Percentiles rank a stretch among this genome's conserved stretches.
Conservation (phyloP, 2,113 vertebrate genomes). For the Shinisaurus crocodilurus region DNA sequence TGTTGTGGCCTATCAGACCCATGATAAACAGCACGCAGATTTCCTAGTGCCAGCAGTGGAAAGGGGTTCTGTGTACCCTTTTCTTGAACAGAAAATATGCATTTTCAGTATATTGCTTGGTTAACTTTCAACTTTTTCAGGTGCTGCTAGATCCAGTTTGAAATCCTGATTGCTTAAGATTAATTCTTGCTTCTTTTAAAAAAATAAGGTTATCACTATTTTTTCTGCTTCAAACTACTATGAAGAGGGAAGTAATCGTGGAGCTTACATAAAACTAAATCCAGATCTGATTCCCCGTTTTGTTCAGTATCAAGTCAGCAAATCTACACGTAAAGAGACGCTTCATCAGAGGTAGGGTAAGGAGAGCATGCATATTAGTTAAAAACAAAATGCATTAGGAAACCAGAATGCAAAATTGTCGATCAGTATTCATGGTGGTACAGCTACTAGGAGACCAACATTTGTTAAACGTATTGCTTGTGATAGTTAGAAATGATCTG, state of each 20-base stretch:
- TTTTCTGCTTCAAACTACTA: constrained; percentile 99
- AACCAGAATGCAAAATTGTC: neutral
- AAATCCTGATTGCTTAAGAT: neutral
- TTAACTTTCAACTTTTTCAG: neutral
- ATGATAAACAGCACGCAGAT: neutral
- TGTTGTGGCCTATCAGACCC: neutral
- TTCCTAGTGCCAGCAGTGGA: neutral
- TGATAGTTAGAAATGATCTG: neutral
- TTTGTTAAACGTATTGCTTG: neutral
- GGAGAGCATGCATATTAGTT: neutral
- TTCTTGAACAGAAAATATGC: neutral
- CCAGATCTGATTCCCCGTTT: constrained; percentile 83
- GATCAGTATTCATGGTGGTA: neutral
- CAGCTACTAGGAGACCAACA: neutral
- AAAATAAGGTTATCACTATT: constrained; percentile 90
- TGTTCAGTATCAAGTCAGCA: constrained; percentile 92
- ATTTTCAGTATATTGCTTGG: neutral
- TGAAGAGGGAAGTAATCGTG: constrained; percentile 94
- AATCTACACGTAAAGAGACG: constrained; percentile 79
- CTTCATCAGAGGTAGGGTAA: constrained; percentile 85
- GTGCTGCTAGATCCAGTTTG: neutral
- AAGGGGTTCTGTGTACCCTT: neutral
- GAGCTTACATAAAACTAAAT: constrained; percentile 91
- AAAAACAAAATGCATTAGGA: constrained; percentile 1
- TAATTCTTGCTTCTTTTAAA: neutral